These are phyloP conservation scores for Apodemus sylvaticus DNA, from an alignment of 2,113 vertebrate species.

Conservation along the genomic window DNA sequence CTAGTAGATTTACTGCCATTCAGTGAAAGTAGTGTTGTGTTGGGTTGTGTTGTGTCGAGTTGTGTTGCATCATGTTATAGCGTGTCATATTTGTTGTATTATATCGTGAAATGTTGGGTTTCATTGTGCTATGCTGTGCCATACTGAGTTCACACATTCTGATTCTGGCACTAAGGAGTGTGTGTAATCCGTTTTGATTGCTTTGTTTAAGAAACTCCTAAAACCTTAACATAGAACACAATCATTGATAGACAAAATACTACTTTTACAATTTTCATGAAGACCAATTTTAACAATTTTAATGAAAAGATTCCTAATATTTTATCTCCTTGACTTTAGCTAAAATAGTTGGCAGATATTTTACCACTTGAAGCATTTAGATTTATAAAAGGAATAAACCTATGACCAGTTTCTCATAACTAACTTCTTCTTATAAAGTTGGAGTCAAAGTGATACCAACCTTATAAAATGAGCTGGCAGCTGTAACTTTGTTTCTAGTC, in stretches of 20 bases:
- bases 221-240: not conserved
- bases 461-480: not conserved
- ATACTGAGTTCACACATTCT: not conserved
- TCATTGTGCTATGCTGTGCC: not conserved
- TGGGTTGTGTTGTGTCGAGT: not conserved
- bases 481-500: not conserved
- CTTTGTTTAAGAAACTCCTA: not conserved
- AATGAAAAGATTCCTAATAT: not conserved
- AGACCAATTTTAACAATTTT: not conserved
- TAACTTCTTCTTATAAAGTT: not conserved
- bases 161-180: not conserved
- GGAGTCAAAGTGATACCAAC: not conserved
- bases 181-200: not conserved
- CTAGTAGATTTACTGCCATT: not conserved
- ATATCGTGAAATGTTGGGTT: not conserved
- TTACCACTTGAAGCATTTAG: not conserved
- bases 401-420: not conserved
- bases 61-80: not conserved
- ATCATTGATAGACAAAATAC: not conserved
- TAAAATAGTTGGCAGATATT: not conserved
- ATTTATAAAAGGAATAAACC: not conserved
- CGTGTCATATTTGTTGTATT: not conserved
- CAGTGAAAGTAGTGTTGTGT: not conserved
- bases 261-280: not conserved
- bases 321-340: not conserved